Conservation (phyloP, 2,797 vertebrate genomes). For the Pipistrellus pygmaeus region DNA sequence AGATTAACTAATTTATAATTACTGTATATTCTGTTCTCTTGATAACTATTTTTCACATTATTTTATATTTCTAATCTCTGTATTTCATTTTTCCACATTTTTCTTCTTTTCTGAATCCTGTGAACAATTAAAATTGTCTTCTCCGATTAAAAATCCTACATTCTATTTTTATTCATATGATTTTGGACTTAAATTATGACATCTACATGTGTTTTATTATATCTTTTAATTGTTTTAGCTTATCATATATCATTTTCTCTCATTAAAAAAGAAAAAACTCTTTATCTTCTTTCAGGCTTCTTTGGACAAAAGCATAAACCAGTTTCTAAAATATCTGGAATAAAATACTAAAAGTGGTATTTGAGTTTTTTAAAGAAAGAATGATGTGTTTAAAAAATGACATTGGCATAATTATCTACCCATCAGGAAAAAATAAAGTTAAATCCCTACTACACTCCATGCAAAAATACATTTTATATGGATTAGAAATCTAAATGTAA, state of each 20-base stretch:
- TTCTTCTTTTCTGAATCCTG: not conserved
- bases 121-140: constrained; percentile 15
- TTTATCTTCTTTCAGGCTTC: not conserved
- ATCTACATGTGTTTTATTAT: not conserved
- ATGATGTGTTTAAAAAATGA: constrained; percentile 18
- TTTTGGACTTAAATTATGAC: not conserved
- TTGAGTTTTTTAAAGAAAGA: constrained; percentile 27
- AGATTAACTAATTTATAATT: not conserved
- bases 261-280: not conserved
- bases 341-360: constrained; percentile 5
- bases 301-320: not conserved
- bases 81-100: not conserved
- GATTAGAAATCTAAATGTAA: constrained; percentile 54
- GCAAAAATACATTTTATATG: constrained; percentile 58
- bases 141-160: not conserved
- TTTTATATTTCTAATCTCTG: constrained; percentile 46
- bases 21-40: not conserved
- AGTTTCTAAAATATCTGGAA: not conserved
- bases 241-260: not conserved
- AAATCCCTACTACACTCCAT: not conserved
- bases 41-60: constrained; percentile 5
- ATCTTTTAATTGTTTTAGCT: not conserved
- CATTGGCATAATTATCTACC: not conserved
- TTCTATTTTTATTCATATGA: constrained; percentile 14
- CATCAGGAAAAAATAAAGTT: not conserved